Conservation (phyloP, 2,888 invertebrate species). For the Chrysolina haemoptera region DNA sequence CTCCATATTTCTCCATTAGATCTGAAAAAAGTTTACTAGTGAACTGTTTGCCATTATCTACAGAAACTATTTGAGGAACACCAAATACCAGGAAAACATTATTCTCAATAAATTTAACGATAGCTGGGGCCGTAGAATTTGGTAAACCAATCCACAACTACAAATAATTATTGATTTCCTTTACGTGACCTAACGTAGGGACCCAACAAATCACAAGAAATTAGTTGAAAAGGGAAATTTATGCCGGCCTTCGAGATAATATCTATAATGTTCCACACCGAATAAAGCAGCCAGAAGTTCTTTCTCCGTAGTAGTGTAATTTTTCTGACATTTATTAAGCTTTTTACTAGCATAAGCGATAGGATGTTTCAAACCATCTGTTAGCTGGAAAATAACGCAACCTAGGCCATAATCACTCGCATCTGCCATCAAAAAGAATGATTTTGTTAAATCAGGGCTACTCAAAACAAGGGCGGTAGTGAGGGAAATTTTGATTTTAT, state of each 20-base stretch:
- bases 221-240: too few species aligned
- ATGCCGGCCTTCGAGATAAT: slow-evolving; percentile 52
- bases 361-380: slow-evolving; percentile 35
- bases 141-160: slow-evolving; percentile 43
- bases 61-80: slow-evolving; percentile 9
- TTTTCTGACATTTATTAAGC: slow-evolving; percentile 40
- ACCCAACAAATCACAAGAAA: too few species aligned
- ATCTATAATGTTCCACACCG: slow-evolving; percentile 51
- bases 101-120: slow-evolving; percentile 32
- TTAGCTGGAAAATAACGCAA: slow-evolving; percentile 27
- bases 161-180: slow-evolving; percentile 43
- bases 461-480: slow-evolving; percentile 51
- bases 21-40: too few species aligned
- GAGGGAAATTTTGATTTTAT: too few species aligned
- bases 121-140: slow-evolving; percentile 16
- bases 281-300: slow-evolving; percentile 49
- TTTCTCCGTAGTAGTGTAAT: slow-evolving; percentile 26
- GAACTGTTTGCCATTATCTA: too few species aligned
- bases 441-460: slow-evolving; percentile 44
- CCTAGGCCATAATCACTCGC: slow-evolving; percentile 48
- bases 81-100: slow-evolving; percentile 18
- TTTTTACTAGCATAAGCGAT: slow-evolving; percentile 38
- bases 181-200: slow-evolving; percentile 44
- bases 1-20: slow-evolving; percentile 28
- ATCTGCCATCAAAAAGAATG: slow-evolving; percentile 43